Evolutionary conservation across 2,888 invertebrate species (phyloP), one percentile per base, ranked within the genome.

Genomic region (Eurois occulta): DNA sequence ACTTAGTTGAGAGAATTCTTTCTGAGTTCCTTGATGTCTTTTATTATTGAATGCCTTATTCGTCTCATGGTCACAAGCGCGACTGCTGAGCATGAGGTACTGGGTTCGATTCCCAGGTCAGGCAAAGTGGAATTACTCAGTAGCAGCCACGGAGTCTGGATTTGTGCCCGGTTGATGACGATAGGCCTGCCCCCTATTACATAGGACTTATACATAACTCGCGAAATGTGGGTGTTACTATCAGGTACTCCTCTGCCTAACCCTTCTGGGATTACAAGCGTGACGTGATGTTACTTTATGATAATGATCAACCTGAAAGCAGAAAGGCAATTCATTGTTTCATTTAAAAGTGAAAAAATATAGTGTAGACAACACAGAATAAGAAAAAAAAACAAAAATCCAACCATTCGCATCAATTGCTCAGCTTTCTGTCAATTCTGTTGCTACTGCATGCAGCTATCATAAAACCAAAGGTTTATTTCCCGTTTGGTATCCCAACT

Each of bases 1-100:
- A 7, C 78, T 80, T 83, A 48, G 75, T 76, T 16, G 0, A 58
- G 67, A 52, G 1, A n/a, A 48, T 35, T 55, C 67, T 72, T 64
- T 35, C 21, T 11, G 48, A 52, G 21, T 60, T 69, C 24, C 16
- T 64, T 77, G 32, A 65, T n/a, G 64, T 3, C 0, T 52, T 52
- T 52, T 52, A 24, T 21, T 48, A 8, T 48, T 24, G 52, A 52
- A 52, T 52, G 24, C 10, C 10, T 52, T 0, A 10, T 24, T 24
- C 4, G 43, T 16, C 16, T 43, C 13, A 0, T 43, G 16, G 43
- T 43, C 16, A 43, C 46, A 6, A 46, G 6, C 24, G 52, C 24
- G 10, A 24, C 24, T 52, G 10, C 52, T 52, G 24, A 52, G 24
- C 52, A 24, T 52, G 24, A 52, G 10, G 52, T 52, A 24, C 24